A percentile compares a stretch with the other conserved stretches of the same genome.
phyloP scores from a whole-genome alignment of 2,113 vertebrate species.

The Phrynocephalus versicolor region DNA sequence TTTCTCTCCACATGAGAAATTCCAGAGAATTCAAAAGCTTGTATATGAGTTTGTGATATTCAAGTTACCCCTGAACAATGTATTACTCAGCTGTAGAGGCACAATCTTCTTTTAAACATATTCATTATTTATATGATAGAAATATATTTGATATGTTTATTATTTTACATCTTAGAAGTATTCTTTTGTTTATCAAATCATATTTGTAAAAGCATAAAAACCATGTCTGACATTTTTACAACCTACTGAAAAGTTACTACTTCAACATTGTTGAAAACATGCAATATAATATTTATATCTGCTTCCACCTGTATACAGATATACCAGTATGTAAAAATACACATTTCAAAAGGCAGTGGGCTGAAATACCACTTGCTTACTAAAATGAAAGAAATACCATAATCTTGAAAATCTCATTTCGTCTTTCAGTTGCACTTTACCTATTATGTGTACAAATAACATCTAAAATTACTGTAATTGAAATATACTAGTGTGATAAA shows the following conservation, averaged over 20 bases:
- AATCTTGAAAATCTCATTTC: constrained; percentile 30
- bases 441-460: constrained; percentile 16
- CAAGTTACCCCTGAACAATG: neutral
- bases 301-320: constrained; percentile 50
- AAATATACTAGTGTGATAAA: constrained; percentile 29
- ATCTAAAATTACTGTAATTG: constrained; percentile 13
- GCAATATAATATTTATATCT: constrained; percentile 54
- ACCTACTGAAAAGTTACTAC: constrained; percentile 39
- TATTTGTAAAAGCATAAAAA: constrained; percentile 14
- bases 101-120: constrained; percentile 51
- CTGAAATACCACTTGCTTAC: constrained; percentile 26
- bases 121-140: constrained; percentile 42
- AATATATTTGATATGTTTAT: constrained; percentile 33
- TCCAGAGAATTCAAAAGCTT: neutral
- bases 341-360: constrained; percentile 39
- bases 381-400: constrained; percentile 38
- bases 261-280: constrained; percentile 55
- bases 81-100: neutral
- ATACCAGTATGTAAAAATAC: constrained; percentile 56
- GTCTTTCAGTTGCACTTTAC: constrained; percentile 1
- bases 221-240: constrained; percentile 15
- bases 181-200: constrained; percentile 38
- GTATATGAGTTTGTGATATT: neutral
- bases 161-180: constrained; percentile 37
- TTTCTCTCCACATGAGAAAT: neutral